These are phyloP conservation scores for Goniozus legneri DNA, from an alignment of 1,140 invertebrate species.

Conservation along the genomic window DNA sequence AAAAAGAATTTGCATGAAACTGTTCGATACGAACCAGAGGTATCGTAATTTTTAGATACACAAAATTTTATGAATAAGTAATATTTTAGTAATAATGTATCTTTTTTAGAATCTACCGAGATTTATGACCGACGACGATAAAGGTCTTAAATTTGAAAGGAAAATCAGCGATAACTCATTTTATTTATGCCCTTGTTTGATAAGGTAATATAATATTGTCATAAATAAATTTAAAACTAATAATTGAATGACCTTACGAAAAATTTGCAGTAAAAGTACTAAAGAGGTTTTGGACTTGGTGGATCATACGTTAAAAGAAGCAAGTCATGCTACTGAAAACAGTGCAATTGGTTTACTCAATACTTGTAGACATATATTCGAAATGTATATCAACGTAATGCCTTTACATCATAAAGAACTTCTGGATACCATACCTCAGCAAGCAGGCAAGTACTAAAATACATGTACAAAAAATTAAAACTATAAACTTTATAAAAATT, in stretches of 20 bases:
- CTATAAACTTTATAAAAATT: slow-evolving; percentile 1
- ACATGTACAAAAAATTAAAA: too few species aligned
- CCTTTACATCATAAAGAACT: slow-evolving; percentile 75
- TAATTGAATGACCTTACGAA: neutral
- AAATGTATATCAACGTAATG: slow-evolving; percentile 73
- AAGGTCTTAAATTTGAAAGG: slow-evolving; percentile 19
- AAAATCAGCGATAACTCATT: slow-evolving; percentile 45
- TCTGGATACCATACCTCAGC: slow-evolving; percentile 78
- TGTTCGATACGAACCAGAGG: slow-evolving; percentile 54
- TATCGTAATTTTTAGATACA: too few species aligned
- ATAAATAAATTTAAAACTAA: slow-evolving; percentile 13
- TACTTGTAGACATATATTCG: slow-evolving; percentile 71
- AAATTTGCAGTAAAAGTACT: slow-evolving; percentile 44
- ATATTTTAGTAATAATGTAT: neutral
- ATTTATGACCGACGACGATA: too few species aligned
- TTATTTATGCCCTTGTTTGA: slow-evolving; percentile 61
- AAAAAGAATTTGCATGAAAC: slow-evolving; percentile 78
- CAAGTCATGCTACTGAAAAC: slow-evolving; percentile 58
- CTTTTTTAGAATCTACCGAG: neutral
- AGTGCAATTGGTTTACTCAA: slow-evolving; percentile 67
- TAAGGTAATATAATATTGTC: slow-evolving; percentile 54
- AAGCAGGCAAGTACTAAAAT: slow-evolving; percentile 66
- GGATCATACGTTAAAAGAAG: slow-evolving; percentile 70
- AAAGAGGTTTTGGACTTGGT: slow-evolving; percentile 69
- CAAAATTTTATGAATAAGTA: neutral